phyloP scores from a whole-genome alignment of 1,140 invertebrate genomes.

The Antheraea pernyi region DNA sequence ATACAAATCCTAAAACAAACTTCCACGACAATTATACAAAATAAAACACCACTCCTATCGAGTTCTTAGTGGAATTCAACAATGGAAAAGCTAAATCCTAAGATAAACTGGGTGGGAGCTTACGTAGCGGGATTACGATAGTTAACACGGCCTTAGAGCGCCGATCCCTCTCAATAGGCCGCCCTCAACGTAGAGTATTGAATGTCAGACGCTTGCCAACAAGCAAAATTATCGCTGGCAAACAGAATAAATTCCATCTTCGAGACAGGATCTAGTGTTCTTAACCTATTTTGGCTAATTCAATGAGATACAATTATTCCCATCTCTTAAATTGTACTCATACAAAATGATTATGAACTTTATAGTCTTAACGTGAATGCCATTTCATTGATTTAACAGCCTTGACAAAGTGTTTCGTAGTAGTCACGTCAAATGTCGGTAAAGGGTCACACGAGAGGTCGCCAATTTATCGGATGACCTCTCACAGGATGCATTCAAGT shows the following conservation, averaged over 20 bases:
- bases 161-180: conserved; percentile 44
- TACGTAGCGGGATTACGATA: conserved; percentile 43
- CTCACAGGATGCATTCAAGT: background rate
- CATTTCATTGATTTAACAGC: background rate
- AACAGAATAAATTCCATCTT: conserved; percentile 45
- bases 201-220: conserved; percentile 57
- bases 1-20: background rate
- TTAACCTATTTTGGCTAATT: conserved; percentile 1
- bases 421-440: background rate
- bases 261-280: background rate
- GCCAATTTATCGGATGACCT: background rate
- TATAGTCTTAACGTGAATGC: background rate
- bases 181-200: conserved; percentile 44
- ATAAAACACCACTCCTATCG: background rate
- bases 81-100: conserved; percentile 14
- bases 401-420: background rate
- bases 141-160: conserved; percentile 47
- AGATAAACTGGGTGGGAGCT: conserved; percentile 21
- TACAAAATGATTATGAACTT: background rate
- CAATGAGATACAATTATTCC: background rate
- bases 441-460: background rate
- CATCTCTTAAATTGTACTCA: background rate
- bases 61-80: background rate
- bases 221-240: conserved; percentile 44
- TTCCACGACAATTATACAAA: background rate